phyloP scores from a whole-genome alignment of 2,113 vertebrate species.

The Progne subis region DNA sequence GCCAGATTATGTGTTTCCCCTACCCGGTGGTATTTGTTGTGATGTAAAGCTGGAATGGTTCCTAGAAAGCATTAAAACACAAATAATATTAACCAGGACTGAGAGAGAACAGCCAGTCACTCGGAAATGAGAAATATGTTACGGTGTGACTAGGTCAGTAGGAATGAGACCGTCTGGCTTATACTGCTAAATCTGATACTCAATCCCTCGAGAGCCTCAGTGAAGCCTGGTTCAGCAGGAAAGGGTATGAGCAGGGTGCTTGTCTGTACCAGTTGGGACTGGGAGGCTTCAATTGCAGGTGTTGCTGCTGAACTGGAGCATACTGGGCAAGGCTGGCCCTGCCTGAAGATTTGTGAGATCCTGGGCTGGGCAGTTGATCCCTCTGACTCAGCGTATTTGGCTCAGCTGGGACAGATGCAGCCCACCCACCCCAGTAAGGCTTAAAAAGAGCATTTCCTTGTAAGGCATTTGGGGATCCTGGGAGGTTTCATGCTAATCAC shows the following conservation, averaged over 20 bases:
- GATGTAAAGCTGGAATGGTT: constrained; percentile 60
- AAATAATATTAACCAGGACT: constrained; percentile 63
- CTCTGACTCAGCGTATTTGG: not conserved
- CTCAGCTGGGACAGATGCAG: not conserved
- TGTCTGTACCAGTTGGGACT: not conserved
- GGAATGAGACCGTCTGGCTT: constrained; percentile 6
- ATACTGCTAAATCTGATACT: not conserved
- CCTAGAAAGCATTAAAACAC: constrained; percentile 68
- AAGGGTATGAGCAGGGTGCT: not conserved
- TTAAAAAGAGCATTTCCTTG: not conserved
- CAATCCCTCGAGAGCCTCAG: not conserved
- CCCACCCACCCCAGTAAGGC: not conserved
- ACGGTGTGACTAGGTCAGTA: constrained; percentile 3
- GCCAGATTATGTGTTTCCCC: constrained; percentile 43
- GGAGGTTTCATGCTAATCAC: not conserved
- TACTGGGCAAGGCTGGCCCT: not conserved
- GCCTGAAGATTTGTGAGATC: not conserved
- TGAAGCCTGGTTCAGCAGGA: not conserved
- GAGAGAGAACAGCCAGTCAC: constrained; percentile 1
- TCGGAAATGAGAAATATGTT: constrained; percentile 34
- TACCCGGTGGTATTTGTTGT: constrained; percentile 41
- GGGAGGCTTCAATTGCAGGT: fast-evolving
- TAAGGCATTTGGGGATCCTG: not conserved
- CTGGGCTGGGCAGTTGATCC: not conserved
- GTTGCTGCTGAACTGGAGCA: not conserved